Conservation (phyloP, 2,888 invertebrate genomes). For the Embidobia sp. region DNA sequence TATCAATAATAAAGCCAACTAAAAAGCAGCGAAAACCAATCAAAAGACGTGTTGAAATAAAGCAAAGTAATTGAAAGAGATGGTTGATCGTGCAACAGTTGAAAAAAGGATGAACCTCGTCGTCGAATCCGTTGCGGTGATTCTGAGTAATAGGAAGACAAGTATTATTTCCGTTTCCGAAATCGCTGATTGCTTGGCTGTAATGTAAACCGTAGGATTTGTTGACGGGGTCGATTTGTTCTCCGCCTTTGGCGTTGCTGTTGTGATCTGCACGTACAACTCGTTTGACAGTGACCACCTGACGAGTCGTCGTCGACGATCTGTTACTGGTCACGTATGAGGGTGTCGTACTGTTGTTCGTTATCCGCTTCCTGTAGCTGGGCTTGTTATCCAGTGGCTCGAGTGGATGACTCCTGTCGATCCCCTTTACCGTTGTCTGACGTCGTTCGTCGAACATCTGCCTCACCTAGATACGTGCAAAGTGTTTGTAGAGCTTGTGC, state of each 20-base stretch:
- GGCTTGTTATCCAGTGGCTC: conserved; percentile 87
- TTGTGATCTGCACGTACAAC: conserved; percentile 79
- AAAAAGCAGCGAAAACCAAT: too few relatives aligned
- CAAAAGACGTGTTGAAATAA: too few relatives aligned
- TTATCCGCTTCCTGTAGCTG: conserved; percentile 73
- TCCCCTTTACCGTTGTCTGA: conserved; percentile 85
- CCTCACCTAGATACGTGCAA: conserved; percentile 84
- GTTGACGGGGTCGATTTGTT: conserved; percentile 79
- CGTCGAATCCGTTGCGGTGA: conserved; percentile 59
- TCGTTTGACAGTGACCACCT: conserved; percentile 76
- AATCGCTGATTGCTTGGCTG: conserved; percentile 73
- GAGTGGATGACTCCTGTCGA: conserved; percentile 91
- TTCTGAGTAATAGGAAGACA: conserved; percentile 70
- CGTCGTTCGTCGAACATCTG: conserved; percentile 94
- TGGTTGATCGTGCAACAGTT: too few relatives aligned
- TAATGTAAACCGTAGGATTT: conserved; percentile 79
- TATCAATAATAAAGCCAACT: too few relatives aligned
- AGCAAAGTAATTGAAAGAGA: too few relatives aligned
- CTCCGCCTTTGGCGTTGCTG: conserved; percentile 79
- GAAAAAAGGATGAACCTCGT: conserved; percentile 42
- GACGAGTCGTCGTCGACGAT: conserved; percentile 74
- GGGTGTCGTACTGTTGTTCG: conserved; percentile 69
- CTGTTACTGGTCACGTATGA: conserved; percentile 60
- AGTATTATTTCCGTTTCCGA: conserved; percentile 72
- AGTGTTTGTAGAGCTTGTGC: conserved; percentile 18